Percentiles rank a stretch among this genome's conserved stretches.
These are phyloP conservation scores for Neopelma chrysocephalum DNA, from an alignment of 2,797 vertebrate species.

Conservation along the genomic window DNA sequence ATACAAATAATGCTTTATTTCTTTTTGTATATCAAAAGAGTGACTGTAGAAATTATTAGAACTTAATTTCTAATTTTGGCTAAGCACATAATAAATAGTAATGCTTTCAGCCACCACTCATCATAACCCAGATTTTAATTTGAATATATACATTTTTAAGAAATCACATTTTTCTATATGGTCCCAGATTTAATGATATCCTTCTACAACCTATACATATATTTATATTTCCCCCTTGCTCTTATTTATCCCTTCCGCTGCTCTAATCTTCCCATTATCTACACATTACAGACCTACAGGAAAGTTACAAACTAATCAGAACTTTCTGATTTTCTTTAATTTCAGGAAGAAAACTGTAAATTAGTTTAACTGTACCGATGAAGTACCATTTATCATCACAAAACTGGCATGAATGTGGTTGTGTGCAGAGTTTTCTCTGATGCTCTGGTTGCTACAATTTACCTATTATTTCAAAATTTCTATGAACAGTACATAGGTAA, in stretches of 20 bases:
- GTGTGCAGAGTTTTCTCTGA: not conserved
- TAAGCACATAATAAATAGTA: not conserved
- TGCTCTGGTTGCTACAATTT: not conserved
- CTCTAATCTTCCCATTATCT: not conserved
- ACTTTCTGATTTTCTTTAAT: not conserved
- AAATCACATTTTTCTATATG: not conserved
- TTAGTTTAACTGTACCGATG: not conserved
- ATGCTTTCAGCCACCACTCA: not conserved
- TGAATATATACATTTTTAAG: not conserved
- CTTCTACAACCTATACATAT: not conserved
- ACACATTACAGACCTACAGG: fast-evolving
- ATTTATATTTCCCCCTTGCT: not conserved
- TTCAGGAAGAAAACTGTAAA: not conserved
- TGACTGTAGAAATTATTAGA: not conserved
- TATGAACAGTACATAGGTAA: not conserved
- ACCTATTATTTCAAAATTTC: not conserved
- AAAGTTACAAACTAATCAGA: not conserved
- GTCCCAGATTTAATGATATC: not conserved
- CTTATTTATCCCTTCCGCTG: not conserved
- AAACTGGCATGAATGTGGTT: not conserved
- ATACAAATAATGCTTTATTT: not conserved
- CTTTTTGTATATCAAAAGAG: not conserved
- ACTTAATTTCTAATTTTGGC: not conserved
- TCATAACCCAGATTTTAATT: not conserved
- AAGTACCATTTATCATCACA: not conserved